Conservation (phyloP, 2,113 vertebrate species). For the Trichechus manatus region DNA sequence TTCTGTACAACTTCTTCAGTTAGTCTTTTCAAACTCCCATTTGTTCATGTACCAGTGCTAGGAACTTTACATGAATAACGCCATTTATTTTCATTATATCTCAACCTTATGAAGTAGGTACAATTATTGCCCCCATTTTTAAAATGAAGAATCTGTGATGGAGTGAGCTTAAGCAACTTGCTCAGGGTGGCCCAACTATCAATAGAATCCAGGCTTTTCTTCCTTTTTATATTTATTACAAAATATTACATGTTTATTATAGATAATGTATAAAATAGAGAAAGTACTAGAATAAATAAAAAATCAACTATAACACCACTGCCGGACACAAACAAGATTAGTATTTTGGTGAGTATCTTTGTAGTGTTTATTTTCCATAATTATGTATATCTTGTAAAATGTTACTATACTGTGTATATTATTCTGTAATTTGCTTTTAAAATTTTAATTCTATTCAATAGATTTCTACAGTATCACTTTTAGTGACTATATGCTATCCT, state of each 20-base stretch:
- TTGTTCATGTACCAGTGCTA: slow-evolving; percentile 1
- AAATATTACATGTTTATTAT: neutral
- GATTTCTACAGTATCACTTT: neutral
- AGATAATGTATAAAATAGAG: neutral
- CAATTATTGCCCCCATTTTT: neutral
- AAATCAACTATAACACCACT: neutral
- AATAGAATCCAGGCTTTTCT: neutral
- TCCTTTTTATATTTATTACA: neutral
- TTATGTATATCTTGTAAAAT: slow-evolving; percentile 22
- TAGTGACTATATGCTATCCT: neutral
- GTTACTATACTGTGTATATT: neutral
- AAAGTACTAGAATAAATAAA: neutral
- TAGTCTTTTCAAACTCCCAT: slow-evolving; percentile 5
- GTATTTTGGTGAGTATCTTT: slow-evolving; percentile 19
- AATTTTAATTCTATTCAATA: slow-evolving; percentile 13
- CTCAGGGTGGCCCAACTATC: neutral
- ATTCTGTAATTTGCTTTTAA: slow-evolving; percentile 40
- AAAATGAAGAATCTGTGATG: neutral
- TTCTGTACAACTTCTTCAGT: neutral
- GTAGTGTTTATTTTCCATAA: neutral
- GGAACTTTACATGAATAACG: neutral
- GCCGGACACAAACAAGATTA: neutral
- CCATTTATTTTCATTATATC: slow-evolving; percentile 25
- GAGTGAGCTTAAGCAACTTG: neutral
- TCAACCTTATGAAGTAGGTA: neutral